phyloP scores from a whole-genome alignment of 2,888 invertebrate species.

The Zonitis immaculata region DNA sequence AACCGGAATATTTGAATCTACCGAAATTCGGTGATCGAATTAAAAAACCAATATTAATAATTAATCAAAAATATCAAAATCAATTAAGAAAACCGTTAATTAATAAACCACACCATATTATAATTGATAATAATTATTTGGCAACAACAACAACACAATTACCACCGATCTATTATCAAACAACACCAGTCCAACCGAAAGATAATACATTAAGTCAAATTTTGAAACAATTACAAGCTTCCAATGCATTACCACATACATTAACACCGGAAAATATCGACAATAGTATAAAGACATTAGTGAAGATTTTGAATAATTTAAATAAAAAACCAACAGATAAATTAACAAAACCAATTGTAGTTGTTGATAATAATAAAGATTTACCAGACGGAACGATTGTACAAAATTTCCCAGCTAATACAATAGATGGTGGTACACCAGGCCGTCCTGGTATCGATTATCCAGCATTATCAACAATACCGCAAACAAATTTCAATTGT shows the following conservation, averaged over 20 bases:
- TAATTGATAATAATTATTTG: conserved; percentile 11
- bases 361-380: conserved; percentile 40
- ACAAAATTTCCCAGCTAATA: conserved; percentile 48
- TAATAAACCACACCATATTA: conserved; percentile 1
- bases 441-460: conserved; percentile 75
- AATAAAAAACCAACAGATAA: conserved; percentile 52
- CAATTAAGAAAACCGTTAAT: background rate
- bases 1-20: conserved; percentile 21
- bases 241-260: conserved; percentile 70
- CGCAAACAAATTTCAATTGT: conserved; percentile 73
- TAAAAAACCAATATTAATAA: conserved; percentile 1
- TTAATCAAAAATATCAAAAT: background rate
- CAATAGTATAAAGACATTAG: conserved; percentile 70
- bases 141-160: background rate
- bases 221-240: conserved; percentile 66
- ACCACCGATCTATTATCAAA: conserved; percentile 6
- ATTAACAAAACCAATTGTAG: conserved; percentile 41
- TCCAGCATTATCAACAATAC: conserved; percentile 70
- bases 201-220: conserved; percentile 53
- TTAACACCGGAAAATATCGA: conserved; percentile 74
- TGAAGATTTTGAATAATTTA: conserved; percentile 68
- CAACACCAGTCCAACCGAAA: conserved; percentile 13
- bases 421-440: conserved; percentile 57
- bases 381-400: conserved; percentile 31
- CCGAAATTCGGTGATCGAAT: conserved; percentile 6